phyloP scores from a whole-genome alignment of 2,113 vertebrate genomes.

The Taxidea taxus region DNA sequence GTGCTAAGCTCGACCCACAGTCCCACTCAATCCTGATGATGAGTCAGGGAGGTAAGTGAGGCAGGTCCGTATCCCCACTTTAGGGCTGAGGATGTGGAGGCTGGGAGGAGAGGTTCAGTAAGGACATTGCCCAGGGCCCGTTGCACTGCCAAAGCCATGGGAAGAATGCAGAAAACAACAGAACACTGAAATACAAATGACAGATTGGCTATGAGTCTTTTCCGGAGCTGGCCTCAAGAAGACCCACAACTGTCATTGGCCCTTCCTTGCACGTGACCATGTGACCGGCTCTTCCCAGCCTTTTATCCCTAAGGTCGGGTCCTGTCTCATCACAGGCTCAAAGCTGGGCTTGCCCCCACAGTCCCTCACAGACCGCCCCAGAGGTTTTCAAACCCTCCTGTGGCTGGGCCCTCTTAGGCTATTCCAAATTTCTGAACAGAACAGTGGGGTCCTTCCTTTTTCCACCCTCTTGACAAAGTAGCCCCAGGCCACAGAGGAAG shows the following conservation, averaged over 20 bases:
- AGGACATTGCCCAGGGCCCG: neutral
- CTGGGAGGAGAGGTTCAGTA: neutral
- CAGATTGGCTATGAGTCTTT: neutral
- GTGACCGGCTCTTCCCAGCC: neutral
- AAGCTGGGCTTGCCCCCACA: neutral
- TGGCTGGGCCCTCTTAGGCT: neutral
- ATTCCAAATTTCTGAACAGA: slow-evolving; percentile 14
- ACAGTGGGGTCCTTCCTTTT: neutral
- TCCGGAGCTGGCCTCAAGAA: neutral
- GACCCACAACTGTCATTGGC: neutral
- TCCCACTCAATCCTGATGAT: neutral
- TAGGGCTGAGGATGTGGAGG: neutral
- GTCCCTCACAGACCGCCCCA: neutral
- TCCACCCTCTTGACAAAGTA: neutral
- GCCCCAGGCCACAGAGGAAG: neutral
- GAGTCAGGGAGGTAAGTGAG: neutral
- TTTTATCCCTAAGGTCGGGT: neutral
- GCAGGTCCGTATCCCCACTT: neutral
- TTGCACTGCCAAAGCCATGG: neutral
- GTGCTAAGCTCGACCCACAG: neutral
- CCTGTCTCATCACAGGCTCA: neutral
- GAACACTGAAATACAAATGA: neutral
- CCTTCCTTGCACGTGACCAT: neutral
- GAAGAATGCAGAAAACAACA: neutral
- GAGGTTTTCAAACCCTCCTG: neutral